Base-by-base conservation (phyloP, 2,113 vertebrate species). In the Micromys minutus region DNA sequence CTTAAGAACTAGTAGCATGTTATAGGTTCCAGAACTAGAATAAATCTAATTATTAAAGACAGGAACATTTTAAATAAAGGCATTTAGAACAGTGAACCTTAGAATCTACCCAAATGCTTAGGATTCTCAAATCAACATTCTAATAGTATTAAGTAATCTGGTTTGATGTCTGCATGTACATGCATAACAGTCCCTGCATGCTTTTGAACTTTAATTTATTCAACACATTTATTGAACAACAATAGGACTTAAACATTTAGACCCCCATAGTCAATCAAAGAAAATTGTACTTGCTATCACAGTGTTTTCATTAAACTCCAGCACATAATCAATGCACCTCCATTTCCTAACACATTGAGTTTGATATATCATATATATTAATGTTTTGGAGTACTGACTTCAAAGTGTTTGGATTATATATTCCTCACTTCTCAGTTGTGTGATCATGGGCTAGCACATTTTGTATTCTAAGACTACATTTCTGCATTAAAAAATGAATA, bases 281-380 rank as follows among this genome's bases (percentile, higher is more conserved):
- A 85, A 65, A 94, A 88, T 11, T 89, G 7, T 65, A 22, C 74
- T 67, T 87, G 10, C 29, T 16, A 86, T 93, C 65, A 81, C 8
- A 88, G 34, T 85, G 42, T 52, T 94, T 96, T 90, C 22, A 85
- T 72, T 61, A 91, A 90, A 93, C 72, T 26, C 39, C 59, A 39
- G 7, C 9, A 57, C 55, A 80, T 85, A 59, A 77, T 57, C 31
- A 65, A 86, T 89, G 2, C 12, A 76, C 21, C 63, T 22, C 90
- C 15, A 0, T 81, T 93, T 95, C 75, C 91, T 57, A 93, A 50
- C 10, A 90, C 81, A 81, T 88, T 94, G 77, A 65, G 8, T 16
- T 93, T 93, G 50, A n/a, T 21, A 79, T n/a, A 34, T 74, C 59
- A 36, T 67, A 39, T 52, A 89, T 36, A 52, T 39, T 22, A 96